phyloP scores from a whole-genome alignment of 2,113 vertebrate genomes.

The Nansenia antarctica region DNA sequence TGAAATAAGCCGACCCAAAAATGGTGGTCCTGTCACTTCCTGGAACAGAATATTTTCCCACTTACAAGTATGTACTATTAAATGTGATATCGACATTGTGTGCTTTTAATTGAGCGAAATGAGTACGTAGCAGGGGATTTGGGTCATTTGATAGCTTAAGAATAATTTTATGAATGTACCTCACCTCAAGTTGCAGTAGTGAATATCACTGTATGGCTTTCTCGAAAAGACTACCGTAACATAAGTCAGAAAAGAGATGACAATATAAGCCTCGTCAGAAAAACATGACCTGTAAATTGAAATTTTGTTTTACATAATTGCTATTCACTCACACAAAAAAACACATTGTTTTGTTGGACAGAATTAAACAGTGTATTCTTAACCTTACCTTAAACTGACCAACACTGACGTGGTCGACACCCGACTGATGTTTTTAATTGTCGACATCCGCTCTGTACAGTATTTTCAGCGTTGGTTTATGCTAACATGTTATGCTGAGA shows the following conservation, averaged over 20 bases:
- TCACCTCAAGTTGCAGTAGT: neutral
- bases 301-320: neutral
- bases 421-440: neutral
- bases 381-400: too few species aligned
- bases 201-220: too few species aligned
- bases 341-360: neutral
- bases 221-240: too few species aligned
- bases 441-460: neutral
- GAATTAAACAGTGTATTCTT: neutral
- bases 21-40: too few species aligned
- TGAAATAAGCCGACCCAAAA: neutral
- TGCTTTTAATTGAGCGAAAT: too few species aligned
- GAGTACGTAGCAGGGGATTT: too few species aligned
- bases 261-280: constrained; percentile 1
- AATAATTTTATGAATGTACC: constrained; percentile 18
- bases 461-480: neutral
- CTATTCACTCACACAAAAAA: neutral
- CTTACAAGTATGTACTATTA: too few species aligned
- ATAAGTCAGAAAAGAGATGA: constrained; percentile 16
- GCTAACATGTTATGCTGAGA: neutral
- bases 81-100: too few species aligned
- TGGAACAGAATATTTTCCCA: too few species aligned
- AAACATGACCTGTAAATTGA: neutral
- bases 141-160: neutral
- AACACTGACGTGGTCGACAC: too few species aligned